Base-by-base conservation (phyloP, 2,888 invertebrate species). In the Panorpa germanica region DNA sequence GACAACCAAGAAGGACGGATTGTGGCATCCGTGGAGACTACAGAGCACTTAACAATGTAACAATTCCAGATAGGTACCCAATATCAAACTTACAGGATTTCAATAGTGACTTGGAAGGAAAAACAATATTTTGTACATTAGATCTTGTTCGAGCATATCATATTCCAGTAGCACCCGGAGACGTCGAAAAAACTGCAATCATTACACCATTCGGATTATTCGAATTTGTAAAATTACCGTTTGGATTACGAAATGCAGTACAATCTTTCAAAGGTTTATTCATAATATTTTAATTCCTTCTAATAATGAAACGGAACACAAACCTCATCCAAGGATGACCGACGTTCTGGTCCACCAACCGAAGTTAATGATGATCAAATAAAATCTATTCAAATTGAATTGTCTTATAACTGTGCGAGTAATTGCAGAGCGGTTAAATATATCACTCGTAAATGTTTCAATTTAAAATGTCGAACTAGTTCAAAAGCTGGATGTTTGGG, bases 111-210 rank as follows among this genome's bases (percentile, higher is more conserved):
- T 14, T 32, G 20, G 13, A 13, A 10, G 28, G 24, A 5, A 35
- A 29, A 22, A 14, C 4, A 19, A 29, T 41, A 8, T 45, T 44
- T 27, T 35, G 38, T 2, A 36, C 15, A 5, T 33, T 44, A 5
- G 43, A 46, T 32, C 29, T 47, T 3, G 25, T 34, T 3, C 26
- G 35, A 26, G 50, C 50, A 2, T 53, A 44, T 31, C 38, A 48
- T 31, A 49, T 53, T 16, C 47, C 48, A 1, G 42, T 54, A 13
- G 36, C 33, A 3, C 26, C 37, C 4, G 42, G 41, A 10, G 46
- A 51, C 33, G 41, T 52, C n/a, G n/a, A n/a, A n/a, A 53, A 53
- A 36, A 50, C 49, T 4, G 50, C 47, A 0, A 43, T 52, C 3
- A 45, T 35, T 2, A 51, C 50, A 3, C 48, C 49, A 2, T 44